Conservation (phyloP, 2,797 vertebrate genomes). For the Crocidura indochinensis region DNA sequence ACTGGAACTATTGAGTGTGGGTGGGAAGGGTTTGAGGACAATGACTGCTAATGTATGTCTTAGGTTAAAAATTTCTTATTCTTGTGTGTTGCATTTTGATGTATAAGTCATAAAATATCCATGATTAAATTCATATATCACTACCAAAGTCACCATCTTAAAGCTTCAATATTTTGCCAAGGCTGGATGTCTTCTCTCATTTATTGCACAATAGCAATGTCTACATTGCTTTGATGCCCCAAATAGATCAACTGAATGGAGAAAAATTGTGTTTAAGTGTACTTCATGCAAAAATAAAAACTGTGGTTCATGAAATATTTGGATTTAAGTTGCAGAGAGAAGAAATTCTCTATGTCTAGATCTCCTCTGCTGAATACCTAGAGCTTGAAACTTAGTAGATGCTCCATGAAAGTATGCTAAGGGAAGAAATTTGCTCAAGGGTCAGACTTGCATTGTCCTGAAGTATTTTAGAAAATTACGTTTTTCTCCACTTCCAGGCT, state of each 20-base stretch:
- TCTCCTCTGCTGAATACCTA: not conserved
- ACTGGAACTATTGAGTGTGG: not conserved
- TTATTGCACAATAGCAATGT: not conserved
- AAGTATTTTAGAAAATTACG: not conserved
- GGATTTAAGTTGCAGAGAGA: not conserved
- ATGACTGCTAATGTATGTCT: not conserved
- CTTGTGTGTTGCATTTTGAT: not conserved
- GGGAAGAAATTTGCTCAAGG: not conserved
- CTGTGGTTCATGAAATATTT: not conserved
- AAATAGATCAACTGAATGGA: not conserved
- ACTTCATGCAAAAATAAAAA: not conserved
- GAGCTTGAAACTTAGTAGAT: not conserved
- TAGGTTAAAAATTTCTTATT: not conserved
- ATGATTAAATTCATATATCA: not conserved
- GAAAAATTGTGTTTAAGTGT: not conserved
- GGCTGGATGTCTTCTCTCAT: not conserved
- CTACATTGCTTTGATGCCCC: not conserved
- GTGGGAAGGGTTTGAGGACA: not conserved
- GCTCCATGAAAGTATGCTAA: not conserved
- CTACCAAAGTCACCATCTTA: not conserved
- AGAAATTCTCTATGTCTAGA: not conserved
- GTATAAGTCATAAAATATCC: not conserved
- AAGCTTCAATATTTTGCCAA: not conserved
- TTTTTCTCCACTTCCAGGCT: not conserved
- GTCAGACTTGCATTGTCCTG: not conserved